phyloP scores from a whole-genome alignment of 2,797 vertebrate species.

The Luscinia luscinia region DNA sequence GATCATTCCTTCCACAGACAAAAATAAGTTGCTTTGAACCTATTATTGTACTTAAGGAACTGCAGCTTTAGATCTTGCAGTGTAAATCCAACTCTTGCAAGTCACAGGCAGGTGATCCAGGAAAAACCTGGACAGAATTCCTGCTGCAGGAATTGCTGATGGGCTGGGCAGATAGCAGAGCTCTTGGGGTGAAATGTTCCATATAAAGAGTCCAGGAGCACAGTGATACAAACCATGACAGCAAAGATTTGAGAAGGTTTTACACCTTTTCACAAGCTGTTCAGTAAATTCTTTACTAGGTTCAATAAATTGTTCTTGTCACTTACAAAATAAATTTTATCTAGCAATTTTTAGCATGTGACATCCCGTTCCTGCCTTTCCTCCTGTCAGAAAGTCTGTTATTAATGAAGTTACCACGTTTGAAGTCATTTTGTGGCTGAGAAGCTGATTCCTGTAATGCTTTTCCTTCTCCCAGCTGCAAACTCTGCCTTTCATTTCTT shows the following conservation, averaged over 20 bases:
- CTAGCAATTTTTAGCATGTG: neutral
- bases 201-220: neutral
- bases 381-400: neutral
- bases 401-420: neutral
- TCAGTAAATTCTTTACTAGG: neutral
- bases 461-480: slow-evolving; percentile 2
- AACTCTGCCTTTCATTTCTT: neutral
- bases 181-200: neutral
- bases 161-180: neutral
- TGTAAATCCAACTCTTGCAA: neutral
- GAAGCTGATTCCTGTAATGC: neutral
- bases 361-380: neutral
- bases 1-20: slow-evolving; percentile 50
- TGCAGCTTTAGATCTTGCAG: slow-evolving; percentile 11
- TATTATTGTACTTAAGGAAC: slow-evolving; percentile 30
- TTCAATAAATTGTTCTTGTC: neutral
- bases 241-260: neutral
- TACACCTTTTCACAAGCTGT: neutral
- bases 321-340: neutral
- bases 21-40: slow-evolving; percentile 64
- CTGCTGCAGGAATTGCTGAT: neutral
- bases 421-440: neutral
- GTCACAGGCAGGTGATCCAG: neutral
- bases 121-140: neutral
- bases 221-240: neutral